Percentiles rank a stretch among this genome's conserved stretches.
Conservation (phyloP, 64 coral and sea anemone genomes). For the Montipora sp. region DNA sequence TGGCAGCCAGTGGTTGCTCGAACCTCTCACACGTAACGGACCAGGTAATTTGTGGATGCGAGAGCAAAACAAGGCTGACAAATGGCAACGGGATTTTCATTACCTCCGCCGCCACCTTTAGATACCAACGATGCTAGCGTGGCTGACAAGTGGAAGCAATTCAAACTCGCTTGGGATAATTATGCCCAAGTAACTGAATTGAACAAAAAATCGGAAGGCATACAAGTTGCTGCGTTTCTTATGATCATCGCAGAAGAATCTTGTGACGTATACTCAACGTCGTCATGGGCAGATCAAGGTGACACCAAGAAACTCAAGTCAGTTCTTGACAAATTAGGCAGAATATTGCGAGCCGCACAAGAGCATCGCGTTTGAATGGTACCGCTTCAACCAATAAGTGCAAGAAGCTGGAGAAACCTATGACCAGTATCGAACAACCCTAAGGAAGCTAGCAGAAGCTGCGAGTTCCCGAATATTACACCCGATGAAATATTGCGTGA, state of each 20-base stretch:
- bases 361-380: not conserved
- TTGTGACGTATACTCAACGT: not conserved
- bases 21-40: not conserved
- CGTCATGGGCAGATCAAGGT: not conserved
- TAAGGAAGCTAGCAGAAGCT: not conserved
- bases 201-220: not conserved
- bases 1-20: not conserved
- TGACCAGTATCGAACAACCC: not conserved
- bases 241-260: not conserved
- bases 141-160: not conserved
- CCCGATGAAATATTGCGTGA: not conserved
- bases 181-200: not conserved
- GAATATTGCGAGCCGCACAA: not conserved
- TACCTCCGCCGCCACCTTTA: not conserved
- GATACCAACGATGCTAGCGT: too few species aligned
- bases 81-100: not conserved
- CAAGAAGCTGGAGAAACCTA: not conserved
- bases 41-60: not conserved
- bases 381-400: not conserved
- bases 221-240: not conserved
- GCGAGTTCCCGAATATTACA: not conserved
- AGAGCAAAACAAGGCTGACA: not conserved
- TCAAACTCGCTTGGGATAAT: not conserved
- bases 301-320: not conserved
- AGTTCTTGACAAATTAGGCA: not conserved